A percentile compares a stretch with the other conserved stretches of the same genome.
Conservation (phyloP, 2,888 invertebrate genomes). For the Noctua fimbriata region DNA sequence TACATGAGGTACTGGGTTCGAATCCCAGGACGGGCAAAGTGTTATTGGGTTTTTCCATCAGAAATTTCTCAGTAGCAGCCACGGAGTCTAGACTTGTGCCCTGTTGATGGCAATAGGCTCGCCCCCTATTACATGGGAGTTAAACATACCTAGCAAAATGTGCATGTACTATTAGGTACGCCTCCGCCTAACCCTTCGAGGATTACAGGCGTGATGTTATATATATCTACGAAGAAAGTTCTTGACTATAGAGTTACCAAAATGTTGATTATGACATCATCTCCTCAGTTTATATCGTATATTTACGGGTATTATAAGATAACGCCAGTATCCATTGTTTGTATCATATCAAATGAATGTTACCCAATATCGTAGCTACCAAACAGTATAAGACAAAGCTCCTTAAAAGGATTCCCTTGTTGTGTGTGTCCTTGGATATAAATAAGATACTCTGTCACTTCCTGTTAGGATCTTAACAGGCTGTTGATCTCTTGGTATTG, state of each 20-base stretch:
- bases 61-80: no score
- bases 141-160: no score
- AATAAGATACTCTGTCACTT: conserved; percentile 41
- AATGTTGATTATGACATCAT: neutral
- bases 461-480: conserved; percentile 35
- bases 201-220: no score
- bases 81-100: no score
- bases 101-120: no score
- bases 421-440: conserved; percentile 37
- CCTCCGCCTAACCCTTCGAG: no score
- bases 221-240: neutral
- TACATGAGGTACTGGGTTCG: no score
- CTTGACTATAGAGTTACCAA: neutral
- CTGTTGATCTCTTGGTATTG: conserved; percentile 10
- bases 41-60: no score
- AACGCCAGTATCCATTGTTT: neutral
- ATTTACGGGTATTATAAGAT: neutral
- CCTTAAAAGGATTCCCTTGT: conserved; percentile 58
- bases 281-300: neutral
- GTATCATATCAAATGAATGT: conserved; percentile 15
- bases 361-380: conserved; percentile 28
- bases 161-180: no score
- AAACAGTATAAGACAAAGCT: conserved; percentile 24
- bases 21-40: no score
- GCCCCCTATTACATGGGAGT: no score